phyloP scores from a whole-genome alignment of 2,113 vertebrate species.

The Orycteropus afer region DNA sequence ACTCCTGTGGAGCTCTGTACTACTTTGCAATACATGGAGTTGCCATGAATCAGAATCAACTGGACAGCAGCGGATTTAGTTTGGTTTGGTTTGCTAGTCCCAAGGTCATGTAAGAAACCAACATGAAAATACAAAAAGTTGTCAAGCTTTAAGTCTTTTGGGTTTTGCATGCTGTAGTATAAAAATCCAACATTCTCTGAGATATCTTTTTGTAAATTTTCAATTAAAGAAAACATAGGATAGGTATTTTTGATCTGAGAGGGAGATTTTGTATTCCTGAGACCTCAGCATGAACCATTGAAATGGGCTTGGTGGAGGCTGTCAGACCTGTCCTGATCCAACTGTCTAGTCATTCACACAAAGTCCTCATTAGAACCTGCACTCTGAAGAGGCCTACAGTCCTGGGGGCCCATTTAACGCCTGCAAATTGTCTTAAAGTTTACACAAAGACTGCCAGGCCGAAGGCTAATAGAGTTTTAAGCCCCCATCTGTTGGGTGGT shows the following conservation, averaged over 20 bases:
- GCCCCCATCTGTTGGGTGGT: slow-evolving; percentile 43
- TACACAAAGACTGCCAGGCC: slow-evolving; percentile 23
- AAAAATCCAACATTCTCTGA: neutral
- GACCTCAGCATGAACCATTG: slow-evolving; percentile 1
- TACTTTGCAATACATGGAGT: neutral
- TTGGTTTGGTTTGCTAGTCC: neutral
- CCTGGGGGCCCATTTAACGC: slow-evolving; percentile 10
- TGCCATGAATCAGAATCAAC: neutral
- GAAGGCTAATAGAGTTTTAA: slow-evolving; percentile 38
- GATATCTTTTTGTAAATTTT: slow-evolving; percentile 25
- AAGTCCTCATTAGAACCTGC: slow-evolving; percentile 17
- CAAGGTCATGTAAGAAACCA: slow-evolving; percentile 9
- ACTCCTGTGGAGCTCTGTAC: neutral
- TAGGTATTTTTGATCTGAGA: slow-evolving; percentile 16
- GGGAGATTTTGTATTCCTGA: neutral
- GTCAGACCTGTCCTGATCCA: neutral
- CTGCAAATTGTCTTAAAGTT: slow-evolving; percentile 47
- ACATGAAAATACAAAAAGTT: slow-evolving; percentile 2
- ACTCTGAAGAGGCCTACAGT: neutral
- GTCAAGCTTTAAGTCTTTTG: slow-evolving; percentile 19
- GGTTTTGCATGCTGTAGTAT: neutral
- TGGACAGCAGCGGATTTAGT: neutral
- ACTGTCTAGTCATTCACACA: neutral
- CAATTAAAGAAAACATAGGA: slow-evolving; percentile 15
- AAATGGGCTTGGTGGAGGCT: neutral